Evolutionary conservation across 2,888 invertebrate genomes (phyloP).

Genomic region (Clistopyga incitator): DNA sequence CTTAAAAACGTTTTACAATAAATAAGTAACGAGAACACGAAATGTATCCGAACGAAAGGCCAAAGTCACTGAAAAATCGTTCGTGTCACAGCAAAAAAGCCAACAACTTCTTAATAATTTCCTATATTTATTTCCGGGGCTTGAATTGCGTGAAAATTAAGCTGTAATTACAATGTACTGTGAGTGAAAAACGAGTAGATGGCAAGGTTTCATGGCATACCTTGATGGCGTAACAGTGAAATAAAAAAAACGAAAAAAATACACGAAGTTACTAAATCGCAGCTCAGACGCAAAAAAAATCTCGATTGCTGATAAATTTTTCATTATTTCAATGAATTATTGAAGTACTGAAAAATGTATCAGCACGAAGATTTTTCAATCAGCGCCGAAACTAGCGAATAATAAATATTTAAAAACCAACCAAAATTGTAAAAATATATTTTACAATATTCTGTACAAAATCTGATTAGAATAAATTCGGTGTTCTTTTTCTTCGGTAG

Average conservation of each 20-base stretch:
- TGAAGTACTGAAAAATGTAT: constrained; percentile 20
- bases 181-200: constrained; percentile 72
- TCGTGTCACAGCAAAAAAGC: not conserved
- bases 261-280: constrained; percentile 1
- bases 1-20: not conserved
- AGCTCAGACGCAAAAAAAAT: constrained; percentile 1
- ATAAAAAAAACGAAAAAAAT: constrained; percentile 25
- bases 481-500: constrained; percentile 42
- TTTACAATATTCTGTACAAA: constrained; percentile 82
- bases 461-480: constrained; percentile 54
- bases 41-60: not conserved
- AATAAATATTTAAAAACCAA: constrained; percentile 58
- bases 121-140: not conserved
- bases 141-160: not conserved
- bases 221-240: constrained; percentile 70
- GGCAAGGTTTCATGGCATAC: constrained; percentile 83
- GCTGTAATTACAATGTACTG: constrained; percentile 59
- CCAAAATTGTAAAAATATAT: constrained; percentile 79
- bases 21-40: not conserved
- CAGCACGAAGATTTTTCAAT: constrained; percentile 2
- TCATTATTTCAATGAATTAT: not conserved
- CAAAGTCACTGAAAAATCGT: not conserved
- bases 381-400: constrained; percentile 57
- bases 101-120: not conserved
- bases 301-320: not conserved